Evolutionary conservation across 2,888 invertebrate species (phyloP), one percentile per base, ranked within the genome.

Genomic region (Parelbella ahira): DNA sequence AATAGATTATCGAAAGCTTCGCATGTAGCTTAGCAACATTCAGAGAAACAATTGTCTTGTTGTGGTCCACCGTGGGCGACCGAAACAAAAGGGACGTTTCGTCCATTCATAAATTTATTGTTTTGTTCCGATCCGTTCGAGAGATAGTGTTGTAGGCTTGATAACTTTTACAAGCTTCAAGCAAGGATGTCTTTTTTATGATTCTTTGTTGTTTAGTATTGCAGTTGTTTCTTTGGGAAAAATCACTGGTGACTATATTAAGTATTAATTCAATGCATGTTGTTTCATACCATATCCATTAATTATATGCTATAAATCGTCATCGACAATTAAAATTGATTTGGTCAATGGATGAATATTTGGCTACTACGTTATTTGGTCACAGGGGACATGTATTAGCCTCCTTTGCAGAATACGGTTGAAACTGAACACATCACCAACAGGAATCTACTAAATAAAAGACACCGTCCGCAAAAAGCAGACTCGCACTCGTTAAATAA

Each of bases 51-150:
- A 27, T 27, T 18, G 20, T 24, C 13, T 15, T 12, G 2, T 4
- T 7, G 4, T 9, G 19, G 19, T 13, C 44, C 54, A 37, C 50
- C 56, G 58, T 59, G 60, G 58, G 59, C 56, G 61, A 57, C 51
- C 56, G 32, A 58, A 54, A 60, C 60, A 60, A 61, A 60, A 51
- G 59, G 45, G 42, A 27, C 51, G 37, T 49, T 49, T 54, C 58
- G 53, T 56, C 58, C 54, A 54, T 57, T 58, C 58, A 58, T 54
- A 58, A 58, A 52, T 54, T 54, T 57, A 60, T 58, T 48, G 48
- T 19, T 25, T 45, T 37, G 28, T 41, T 47, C 23, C 42, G 51
- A 53, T 51, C 45, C 42, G 48, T 50, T 44, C 25, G 25, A 29
- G 28, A 49, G 53, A 52, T 52, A 52, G 45, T 45, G 42, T 49